A percentile compares a stretch with the other conserved stretches of the same genome.
Conservation (phyloP, 2,888 invertebrate species). For the Eupithecia tripunctaria region DNA sequence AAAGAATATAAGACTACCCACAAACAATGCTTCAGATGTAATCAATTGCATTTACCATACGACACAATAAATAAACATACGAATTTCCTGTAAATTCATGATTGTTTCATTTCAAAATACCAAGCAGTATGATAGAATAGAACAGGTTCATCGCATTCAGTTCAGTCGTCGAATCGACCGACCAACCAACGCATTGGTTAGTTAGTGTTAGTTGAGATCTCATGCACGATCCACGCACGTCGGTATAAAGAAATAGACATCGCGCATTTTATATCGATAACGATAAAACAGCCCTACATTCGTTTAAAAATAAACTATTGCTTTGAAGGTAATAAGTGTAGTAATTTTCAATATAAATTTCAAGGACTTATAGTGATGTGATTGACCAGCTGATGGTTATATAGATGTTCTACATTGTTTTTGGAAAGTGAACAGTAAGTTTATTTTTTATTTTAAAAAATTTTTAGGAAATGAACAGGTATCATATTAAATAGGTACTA, state of each 20-base stretch:
- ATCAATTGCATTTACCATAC: neutral
- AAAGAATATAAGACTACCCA: neutral
- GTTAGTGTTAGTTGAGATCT: conserved; percentile 23
- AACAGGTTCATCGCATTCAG: conserved; percentile 27
- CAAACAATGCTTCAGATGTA: neutral
- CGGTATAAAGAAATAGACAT: conserved; percentile 1
- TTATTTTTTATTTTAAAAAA: too few species aligned
- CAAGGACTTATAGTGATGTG: neutral
- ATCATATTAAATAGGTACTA: too few species aligned
- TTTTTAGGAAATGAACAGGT: too few species aligned
- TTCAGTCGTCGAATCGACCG: conserved; percentile 8
- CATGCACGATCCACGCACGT: conserved; percentile 21
- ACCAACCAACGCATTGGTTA: neutral
- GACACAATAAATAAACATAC: neutral
- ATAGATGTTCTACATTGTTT: neutral
- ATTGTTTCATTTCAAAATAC: conserved; percentile 10
- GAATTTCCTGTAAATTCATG: neutral
- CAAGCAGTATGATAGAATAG: neutral
- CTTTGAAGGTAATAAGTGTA: neutral
- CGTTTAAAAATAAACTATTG: neutral
- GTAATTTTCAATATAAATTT: neutral
- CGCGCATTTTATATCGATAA: neutral
- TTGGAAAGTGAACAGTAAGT: neutral
- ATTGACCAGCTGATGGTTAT: neutral
- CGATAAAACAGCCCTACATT: neutral